Conservation (phyloP, 2,888 invertebrate species). For the Ceriagrion tenellum region DNA sequence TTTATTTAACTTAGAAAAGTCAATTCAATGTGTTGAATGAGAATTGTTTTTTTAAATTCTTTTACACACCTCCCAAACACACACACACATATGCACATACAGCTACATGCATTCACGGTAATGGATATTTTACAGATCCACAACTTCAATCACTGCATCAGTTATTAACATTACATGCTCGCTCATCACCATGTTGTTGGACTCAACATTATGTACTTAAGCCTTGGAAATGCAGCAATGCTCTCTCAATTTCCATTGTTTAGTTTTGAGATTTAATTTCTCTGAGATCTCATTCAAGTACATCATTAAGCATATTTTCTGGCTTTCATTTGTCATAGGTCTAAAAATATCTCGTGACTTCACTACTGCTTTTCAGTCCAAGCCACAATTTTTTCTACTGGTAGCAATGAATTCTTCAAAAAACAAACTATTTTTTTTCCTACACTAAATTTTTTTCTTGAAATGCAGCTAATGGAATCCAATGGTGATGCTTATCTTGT, state of each 20-base stretch:
- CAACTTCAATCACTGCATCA: neutral
- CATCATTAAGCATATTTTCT: conserved; percentile 14
- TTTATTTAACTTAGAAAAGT: conserved; percentile 46
- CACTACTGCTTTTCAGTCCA: conserved; percentile 20
- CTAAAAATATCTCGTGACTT: conserved; percentile 53
- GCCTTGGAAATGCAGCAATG: conserved; percentile 13
- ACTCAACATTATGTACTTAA: conserved; percentile 46
- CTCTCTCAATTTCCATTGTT: neutral
- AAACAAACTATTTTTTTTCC: conserved; percentile 50
- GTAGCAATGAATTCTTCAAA: conserved; percentile 50
- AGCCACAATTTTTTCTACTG: conserved; percentile 22
- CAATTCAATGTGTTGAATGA: conserved; percentile 1
- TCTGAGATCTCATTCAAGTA: conserved; percentile 63
- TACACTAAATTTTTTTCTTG: conserved; percentile 39
- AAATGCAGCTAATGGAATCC: conserved; percentile 66
- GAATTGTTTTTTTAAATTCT: conserved; percentile 54
- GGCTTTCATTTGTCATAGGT: conserved; percentile 26
- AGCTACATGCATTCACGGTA: neutral
- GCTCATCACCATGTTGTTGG: conserved; percentile 43
- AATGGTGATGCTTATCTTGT: conserved; percentile 64
- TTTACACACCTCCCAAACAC: neutral
- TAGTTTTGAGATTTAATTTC: conserved; percentile 19
- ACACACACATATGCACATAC: conserved; percentile 34
- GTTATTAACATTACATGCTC: conserved; percentile 25
- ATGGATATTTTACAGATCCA: conserved; percentile 59